Evolutionary conservation across 1,140 invertebrate genomes (phyloP).

Genomic region (Arctopsyche grandis): DNA sequence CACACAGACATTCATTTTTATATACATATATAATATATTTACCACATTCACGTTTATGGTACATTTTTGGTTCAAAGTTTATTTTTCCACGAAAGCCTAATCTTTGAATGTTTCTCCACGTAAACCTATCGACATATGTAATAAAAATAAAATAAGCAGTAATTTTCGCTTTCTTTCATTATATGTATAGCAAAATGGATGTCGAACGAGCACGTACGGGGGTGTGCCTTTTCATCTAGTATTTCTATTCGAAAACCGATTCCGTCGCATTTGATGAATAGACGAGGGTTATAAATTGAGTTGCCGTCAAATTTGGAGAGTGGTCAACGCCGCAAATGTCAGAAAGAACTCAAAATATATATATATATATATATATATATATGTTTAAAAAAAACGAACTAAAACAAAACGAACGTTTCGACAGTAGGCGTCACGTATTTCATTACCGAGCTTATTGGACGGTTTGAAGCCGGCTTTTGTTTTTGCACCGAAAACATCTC

Average conservation of each 20-base stretch:
- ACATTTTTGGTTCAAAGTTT: too few species aligned
- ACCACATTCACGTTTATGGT: too few species aligned
- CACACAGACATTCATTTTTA: too few species aligned
- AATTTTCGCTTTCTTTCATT: neutral
- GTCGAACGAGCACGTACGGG: neutral
- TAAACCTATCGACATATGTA: neutral
- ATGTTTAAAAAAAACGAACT: neutral
- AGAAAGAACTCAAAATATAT: neutral
- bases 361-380: neutral
- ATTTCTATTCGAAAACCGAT: constrained; percentile 30
- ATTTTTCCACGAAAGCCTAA: too few species aligned
- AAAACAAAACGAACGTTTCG: neutral
- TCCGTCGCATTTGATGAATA: constrained; percentile 19
- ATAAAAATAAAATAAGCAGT: neutral
- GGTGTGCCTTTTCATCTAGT: neutral
- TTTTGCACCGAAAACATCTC: constrained; percentile 6
- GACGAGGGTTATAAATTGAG: constrained; percentile 27
- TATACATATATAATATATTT: too few species aligned
- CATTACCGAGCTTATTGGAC: constrained; percentile 13
- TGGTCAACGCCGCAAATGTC: constrained; percentile 24
- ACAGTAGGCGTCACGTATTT: constrained; percentile 14
- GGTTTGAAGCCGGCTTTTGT: constrained; percentile 1
- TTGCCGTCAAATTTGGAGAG: constrained; percentile 25
- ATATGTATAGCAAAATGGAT: neutral
- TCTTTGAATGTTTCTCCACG: neutral